Conservation (phyloP, 2,797 vertebrate species). For the Allobates femoralis region DNA sequence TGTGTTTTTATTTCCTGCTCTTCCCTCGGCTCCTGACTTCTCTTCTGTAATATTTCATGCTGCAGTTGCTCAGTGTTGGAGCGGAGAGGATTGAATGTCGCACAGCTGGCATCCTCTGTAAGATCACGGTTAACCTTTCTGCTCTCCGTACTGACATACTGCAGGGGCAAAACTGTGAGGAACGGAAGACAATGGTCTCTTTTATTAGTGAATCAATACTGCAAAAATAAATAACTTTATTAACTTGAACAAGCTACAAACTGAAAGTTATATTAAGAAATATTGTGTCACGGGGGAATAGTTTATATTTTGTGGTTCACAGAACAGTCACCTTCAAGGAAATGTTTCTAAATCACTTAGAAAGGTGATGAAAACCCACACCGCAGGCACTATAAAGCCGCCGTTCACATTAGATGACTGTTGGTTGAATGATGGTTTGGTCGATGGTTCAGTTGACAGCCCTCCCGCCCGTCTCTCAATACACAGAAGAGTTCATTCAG, state of each 20-base stretch:
- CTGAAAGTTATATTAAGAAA: neutral
- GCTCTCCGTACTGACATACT: neutral
- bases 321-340: neutral
- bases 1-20: constrained; percentile 48
- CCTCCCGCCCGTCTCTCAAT: too few relatives aligned
- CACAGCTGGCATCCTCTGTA: constrained; percentile 27
- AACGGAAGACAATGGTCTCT: neutral
- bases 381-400: neutral
- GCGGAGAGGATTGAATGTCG: constrained; percentile 27
- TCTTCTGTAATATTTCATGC: constrained; percentile 53
- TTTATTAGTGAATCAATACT: neutral
- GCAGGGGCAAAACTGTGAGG: constrained; percentile 8
- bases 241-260: neutral
- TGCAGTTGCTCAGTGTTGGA: constrained; percentile 21
- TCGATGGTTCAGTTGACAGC: too few relatives aligned
- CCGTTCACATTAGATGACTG: neutral
- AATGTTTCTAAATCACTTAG: neutral
- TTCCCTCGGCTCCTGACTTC: constrained; percentile 36
- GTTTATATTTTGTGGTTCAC: neutral
- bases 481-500: too few relatives aligned
- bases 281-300: neutral
- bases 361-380: neutral
- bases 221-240: neutral
- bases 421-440: too few relatives aligned
- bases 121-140: constrained; percentile 48